These are phyloP conservation scores for Otocyon megalotis DNA, from an alignment of 2,113 vertebrate species.

Conservation along the genomic window DNA sequence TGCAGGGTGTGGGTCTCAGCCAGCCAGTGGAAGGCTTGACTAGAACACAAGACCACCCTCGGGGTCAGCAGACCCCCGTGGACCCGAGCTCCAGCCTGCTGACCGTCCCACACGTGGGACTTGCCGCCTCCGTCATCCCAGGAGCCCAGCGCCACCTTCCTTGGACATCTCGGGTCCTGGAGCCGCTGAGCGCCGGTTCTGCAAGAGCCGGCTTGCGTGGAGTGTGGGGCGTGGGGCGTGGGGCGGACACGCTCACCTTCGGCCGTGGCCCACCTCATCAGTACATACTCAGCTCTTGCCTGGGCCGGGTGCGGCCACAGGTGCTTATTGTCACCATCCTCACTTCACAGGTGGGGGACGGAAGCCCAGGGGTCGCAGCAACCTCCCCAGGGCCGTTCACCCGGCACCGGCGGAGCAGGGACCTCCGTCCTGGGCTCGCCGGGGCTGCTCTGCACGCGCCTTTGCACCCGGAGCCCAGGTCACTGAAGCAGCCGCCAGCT, in stretches of 20 bases:
- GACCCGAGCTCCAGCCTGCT: neutral
- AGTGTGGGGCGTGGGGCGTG: too few relatives aligned
- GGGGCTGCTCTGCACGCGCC: neutral
- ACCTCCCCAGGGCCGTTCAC: neutral
- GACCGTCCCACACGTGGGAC: neutral
- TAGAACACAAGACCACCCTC: neutral
- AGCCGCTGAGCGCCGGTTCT: neutral
- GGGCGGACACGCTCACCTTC: too few relatives aligned
- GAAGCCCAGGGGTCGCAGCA: neutral
- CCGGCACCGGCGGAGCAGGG: neutral
- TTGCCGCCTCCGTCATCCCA: too few relatives aligned
- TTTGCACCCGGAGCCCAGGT: neutral
- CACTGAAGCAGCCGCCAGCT: neutral
- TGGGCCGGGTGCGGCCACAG: neutral
- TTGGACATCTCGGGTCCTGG: neutral
- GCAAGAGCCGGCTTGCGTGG: neutral
- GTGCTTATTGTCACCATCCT: neutral
- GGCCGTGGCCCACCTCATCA: neutral
- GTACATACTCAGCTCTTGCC: neutral
- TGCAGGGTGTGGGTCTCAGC: neutral
- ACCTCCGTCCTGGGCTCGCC: accelerated
- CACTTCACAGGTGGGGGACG: neutral
- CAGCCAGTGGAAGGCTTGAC: neutral
- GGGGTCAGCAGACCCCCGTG: neutral
- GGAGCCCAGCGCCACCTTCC: too few relatives aligned